phyloP scores from a whole-genome alignment of 2,888 invertebrate genomes.

The Cartodere bifasciata region DNA sequence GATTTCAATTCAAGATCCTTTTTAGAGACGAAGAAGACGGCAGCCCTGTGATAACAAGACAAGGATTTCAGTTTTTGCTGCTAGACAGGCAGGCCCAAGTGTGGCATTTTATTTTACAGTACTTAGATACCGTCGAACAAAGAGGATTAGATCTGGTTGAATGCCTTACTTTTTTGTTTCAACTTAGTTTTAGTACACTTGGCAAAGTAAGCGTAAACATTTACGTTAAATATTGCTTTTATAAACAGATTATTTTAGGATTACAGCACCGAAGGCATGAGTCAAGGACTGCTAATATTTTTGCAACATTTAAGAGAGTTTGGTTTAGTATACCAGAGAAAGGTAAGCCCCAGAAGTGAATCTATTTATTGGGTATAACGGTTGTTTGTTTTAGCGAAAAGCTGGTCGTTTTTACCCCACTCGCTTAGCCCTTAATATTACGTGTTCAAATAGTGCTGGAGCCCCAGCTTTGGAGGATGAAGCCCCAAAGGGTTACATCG shows the following conservation, averaged over 20 bases:
- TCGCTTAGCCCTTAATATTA: slow-evolving; percentile 76
- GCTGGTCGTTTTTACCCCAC: slow-evolving; percentile 93
- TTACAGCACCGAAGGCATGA: slow-evolving; percentile 93
- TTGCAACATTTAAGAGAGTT: slow-evolving; percentile 93
- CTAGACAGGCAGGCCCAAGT: slow-evolving; percentile 89
- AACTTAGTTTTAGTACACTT: slow-evolving; percentile 86
- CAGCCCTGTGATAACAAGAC: slow-evolving; percentile 77
- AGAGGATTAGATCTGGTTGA: slow-evolving; percentile 79
- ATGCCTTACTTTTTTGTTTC: slow-evolving; percentile 91
- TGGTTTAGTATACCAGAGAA: slow-evolving; percentile 93
- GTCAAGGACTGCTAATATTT: slow-evolving; percentile 73
- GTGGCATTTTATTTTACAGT: slow-evolving; percentile 96
- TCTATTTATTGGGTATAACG: slow-evolving; percentile 3
- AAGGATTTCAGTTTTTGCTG: slow-evolving; percentile 94
- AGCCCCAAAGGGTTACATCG: slow-evolving; percentile 69
- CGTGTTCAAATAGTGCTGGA: slow-evolving; percentile 39
- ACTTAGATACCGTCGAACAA: slow-evolving; percentile 83
- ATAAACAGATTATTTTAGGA: slow-evolving; percentile 46
- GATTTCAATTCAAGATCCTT: slow-evolving; percentile 3
- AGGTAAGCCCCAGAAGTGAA: slow-evolving; percentile 43
- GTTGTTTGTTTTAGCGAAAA: slow-evolving; percentile 48
- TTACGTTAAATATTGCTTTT: slow-evolving; percentile 2
- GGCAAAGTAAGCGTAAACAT: slow-evolving; percentile 54
- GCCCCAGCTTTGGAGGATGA: slow-evolving; percentile 34
- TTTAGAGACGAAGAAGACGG: slow-evolving; percentile 64